These are phyloP conservation scores for Prosopocoilus inquinatus DNA, from an alignment of 2,888 invertebrate species.

Conservation along the genomic window DNA sequence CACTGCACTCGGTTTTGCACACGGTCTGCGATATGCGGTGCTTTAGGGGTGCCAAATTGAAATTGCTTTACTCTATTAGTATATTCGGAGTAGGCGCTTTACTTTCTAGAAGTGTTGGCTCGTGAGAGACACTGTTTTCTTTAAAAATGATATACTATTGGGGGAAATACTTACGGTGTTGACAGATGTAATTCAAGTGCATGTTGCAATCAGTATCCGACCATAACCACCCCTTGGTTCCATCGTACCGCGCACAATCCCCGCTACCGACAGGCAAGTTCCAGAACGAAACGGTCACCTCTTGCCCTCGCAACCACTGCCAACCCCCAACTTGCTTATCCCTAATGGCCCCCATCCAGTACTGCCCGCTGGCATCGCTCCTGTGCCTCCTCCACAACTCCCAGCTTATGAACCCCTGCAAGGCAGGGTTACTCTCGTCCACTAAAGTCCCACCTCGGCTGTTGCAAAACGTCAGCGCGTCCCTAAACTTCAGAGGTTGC, in stretches of 20 bases:
- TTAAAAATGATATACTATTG: too few species aligned
- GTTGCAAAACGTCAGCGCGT: constrained; percentile 77
- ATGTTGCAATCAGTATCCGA: constrained; percentile 86
- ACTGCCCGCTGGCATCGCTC: constrained; percentile 87
- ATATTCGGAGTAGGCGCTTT: neutral
- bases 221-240: constrained; percentile 93
- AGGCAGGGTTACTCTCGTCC: constrained; percentile 89
- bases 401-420: constrained; percentile 94
- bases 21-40: too few species aligned
- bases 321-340: constrained; percentile 78
- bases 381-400: constrained; percentile 88
- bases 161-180: constrained; percentile 73
- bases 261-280: constrained; percentile 80
- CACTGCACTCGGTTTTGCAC: too few species aligned
- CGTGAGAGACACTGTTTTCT: too few species aligned
- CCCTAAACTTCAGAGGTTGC: constrained; percentile 77
- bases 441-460: constrained; percentile 74
- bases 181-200: constrained; percentile 86
- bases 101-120: too few species aligned
- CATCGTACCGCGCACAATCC: constrained; percentile 87
- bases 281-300: constrained; percentile 90
- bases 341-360: constrained; percentile 93
- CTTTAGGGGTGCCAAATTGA: too few species aligned
- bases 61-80: too few species aligned
- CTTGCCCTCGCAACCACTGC: constrained; percentile 89